Evolutionary conservation across 2,888 invertebrate genomes (phyloP), one percentile per base, ranked within the genome.

Genomic region (Scaptomyza caliginosa): DNA sequence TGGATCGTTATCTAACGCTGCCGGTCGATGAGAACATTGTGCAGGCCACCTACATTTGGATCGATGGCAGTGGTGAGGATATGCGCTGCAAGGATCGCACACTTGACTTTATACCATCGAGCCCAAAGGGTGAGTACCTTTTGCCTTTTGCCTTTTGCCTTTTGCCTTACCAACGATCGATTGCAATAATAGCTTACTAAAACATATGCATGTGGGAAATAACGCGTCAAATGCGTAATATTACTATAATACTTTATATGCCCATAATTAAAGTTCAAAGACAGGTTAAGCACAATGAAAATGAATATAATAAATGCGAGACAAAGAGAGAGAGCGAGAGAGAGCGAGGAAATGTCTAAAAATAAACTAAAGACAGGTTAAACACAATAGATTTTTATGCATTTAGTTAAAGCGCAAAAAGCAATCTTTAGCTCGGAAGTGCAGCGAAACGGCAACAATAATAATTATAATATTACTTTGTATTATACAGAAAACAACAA

Each of bases 41-140:
- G 54, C 95, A 96, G 89, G 97, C 96, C 38, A 97, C 96, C 50
- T 98, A 98, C 92, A 93, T 98, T 55, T 98, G 98, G 98, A 97
- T 98, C 84, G 98, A 98, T 89, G 98, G 98, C 24, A 95, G 96
- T 17, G 98, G 97, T 19, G 97, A 98, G 90, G 94, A 95, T 88
- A 89, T 98, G 52, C 93, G 98, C 65, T 95, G 96, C 92, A 98
- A 98, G 92, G 97, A 97, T 70, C 94, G 96, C 71, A 98, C 98
- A 0, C 90, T 98, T 67, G 95, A 95, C 89, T 96, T 95, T 87
- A 93, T 96, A 74, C 98, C 98, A 2, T 94, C 93, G 74, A 92
- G 92, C 74, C 94, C 96, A 4, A 94, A 94, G 92, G 96, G 96
- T 96, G 89, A 92, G 92, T 65, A 13, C 13, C n/a, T n/a, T n/a